Conservation (phyloP, 2,888 invertebrate genomes). For the Macrosiphum euphorbiae region DNA sequence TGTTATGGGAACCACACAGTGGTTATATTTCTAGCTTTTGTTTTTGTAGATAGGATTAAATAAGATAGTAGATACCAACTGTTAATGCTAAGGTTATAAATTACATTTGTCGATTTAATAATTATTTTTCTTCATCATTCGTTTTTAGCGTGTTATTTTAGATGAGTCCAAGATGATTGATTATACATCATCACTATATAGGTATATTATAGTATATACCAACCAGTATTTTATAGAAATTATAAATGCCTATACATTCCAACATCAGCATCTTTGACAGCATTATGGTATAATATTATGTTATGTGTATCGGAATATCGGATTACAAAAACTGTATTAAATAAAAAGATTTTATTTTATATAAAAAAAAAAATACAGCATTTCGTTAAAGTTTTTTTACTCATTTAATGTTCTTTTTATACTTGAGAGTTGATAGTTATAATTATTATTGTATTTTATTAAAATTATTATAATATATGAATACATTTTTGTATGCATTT, state of each 20-base stretch:
- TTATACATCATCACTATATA: neutral
- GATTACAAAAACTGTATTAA: neutral
- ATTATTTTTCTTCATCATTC: neutral
- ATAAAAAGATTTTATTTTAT: neutral
- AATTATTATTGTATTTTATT: neutral
- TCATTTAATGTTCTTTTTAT: neutral
- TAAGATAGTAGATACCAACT: neutral
- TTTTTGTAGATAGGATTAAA: neutral
- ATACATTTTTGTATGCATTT: neutral
- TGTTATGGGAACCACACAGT: neutral
- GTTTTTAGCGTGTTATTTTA: neutral
- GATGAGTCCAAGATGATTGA: neutral
- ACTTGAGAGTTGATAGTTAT: neutral
- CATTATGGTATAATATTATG: neutral
- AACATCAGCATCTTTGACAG: neutral
- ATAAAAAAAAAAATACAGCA: neutral
- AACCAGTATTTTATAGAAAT: neutral
- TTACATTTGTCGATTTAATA: neutral
- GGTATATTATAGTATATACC: no score
- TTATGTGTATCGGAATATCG: neutral
- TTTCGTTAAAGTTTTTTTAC: neutral
- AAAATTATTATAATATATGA: no score
- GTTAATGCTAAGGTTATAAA: neutral
- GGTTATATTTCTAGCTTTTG: neutral
- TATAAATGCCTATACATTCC: neutral